Conservation (phyloP, 2,113 vertebrate species). For the Cyanoderma ruficeps region DNA sequence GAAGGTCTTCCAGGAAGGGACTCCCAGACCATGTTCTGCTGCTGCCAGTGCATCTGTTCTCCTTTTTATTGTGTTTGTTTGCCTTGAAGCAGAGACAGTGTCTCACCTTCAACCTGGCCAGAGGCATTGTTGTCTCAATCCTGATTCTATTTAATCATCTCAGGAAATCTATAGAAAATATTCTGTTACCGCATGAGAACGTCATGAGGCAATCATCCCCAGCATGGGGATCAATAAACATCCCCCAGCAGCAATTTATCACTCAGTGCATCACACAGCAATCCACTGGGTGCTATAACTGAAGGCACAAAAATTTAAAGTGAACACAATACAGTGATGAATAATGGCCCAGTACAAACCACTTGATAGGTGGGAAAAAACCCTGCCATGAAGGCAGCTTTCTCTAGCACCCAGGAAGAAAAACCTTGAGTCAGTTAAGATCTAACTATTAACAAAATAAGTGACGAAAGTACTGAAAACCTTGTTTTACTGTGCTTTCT, state of each 20-base stretch:
- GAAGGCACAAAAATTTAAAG: neutral
- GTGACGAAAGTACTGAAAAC: neutral
- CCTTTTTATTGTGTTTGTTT: neutral
- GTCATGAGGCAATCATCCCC: neutral
- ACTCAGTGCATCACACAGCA: neutral
- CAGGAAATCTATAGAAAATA: neutral
- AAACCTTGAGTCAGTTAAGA: neutral
- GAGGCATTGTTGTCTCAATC: neutral
- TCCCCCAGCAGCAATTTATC: neutral
- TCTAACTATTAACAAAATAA: neutral
- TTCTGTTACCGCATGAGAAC: neutral
- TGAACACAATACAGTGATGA: neutral
- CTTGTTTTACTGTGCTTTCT: neutral
- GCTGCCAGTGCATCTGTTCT: neutral
- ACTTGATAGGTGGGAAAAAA: neutral
- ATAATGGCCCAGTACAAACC: neutral
- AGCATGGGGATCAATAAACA: neutral
- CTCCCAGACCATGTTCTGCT: neutral
- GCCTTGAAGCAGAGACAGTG: neutral
- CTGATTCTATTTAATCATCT: neutral
- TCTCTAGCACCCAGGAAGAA: neutral
- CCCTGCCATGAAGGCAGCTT: neutral
- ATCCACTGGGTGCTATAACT: neutral
- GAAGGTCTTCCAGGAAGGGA: neutral
- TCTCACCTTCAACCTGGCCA: neutral